Evolutionary conservation across 2,888 invertebrate species (phyloP), one percentile per base, ranked within the genome.

Genomic region (Andrena bucephala): DNA sequence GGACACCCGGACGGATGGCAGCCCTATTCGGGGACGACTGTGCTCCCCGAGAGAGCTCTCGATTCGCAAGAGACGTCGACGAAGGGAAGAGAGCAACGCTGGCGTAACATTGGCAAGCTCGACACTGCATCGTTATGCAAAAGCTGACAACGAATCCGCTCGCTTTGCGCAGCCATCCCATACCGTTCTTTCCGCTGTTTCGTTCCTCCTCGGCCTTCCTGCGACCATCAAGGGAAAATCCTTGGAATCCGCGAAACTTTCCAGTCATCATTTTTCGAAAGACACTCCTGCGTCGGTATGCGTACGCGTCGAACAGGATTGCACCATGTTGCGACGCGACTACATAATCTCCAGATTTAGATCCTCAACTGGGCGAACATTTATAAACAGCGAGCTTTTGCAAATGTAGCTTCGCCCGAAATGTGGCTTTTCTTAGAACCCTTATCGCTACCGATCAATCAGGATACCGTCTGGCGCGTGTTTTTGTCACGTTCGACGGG

Each of bases 271-370:
- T 27, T 57, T 57, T 27, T 20, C 24, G 4, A 13, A 27, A 27
- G 24, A 2, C 24, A 57, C 57, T 57, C 1, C 24, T 4, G 42
- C 54, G 8, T 2, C 54, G 8, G 24, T 54, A 20, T 3, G 29
- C 29, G 36, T 31, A 5, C 36, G 74, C 16, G 33, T 65, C 52
- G 72, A 33, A 57, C 42, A 3, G 60, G 73, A 36, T 81, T 73
- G 77, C 76, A 50, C 54, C 36, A 54, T 74, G 63, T 81, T 81
- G 83, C 83, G 70, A 54, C 71, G 70, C 48, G 76, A 50, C 57
- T 67, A 48, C 74, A 81, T 83, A 83, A 83, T 73, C 77, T 70
- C 70, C 83, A 60, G 77, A 83, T 81, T 83, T 77, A 83, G 83
- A 83, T 66, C 54, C 24, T 2, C 50, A 59, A 48, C 36, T 31